Evolutionary conservation across 2,113 vertebrate species (phyloP).

Genomic region (Pungitius pungitius): DNA sequence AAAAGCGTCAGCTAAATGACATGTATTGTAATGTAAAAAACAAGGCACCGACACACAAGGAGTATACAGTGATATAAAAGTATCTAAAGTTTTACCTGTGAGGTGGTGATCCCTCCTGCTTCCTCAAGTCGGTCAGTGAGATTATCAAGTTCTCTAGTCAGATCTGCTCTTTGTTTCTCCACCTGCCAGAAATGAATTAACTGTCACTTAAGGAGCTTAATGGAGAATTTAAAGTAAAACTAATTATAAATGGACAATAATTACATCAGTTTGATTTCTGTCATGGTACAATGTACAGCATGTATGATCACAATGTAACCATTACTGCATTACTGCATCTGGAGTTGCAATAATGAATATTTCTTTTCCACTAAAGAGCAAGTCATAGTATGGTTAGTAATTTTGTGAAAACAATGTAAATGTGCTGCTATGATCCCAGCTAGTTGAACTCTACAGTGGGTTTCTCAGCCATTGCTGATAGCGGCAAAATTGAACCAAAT

Average conservation of each 20-base stretch:
- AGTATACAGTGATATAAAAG: background rate
- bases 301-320: background rate
- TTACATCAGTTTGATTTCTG: background rate
- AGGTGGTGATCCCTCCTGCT: conserved; percentile 79
- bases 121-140: conserved; percentile 84
- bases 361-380: background rate
- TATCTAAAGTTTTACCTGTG: conserved; percentile 72
- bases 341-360: background rate
- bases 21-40: too few relatives aligned
- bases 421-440: background rate
- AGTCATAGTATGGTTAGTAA: background rate
- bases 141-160: conserved; percentile 82
- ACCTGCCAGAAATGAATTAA: conserved; percentile 57
- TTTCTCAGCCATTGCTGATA: background rate
- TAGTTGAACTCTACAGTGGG: too few relatives aligned
- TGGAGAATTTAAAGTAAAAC: background rate
- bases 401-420: background rate
- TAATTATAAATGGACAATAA: background rate
- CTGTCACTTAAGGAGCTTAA: background rate
- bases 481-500: background rate
- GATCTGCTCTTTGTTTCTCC: conserved; percentile 83
- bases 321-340: background rate
- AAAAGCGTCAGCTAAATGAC: too few relatives aligned
- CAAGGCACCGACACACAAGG: too few relatives aligned
- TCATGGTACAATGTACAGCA: background rate